Evolutionary conservation across 2,797 vertebrate genomes (phyloP), one percentile per base, ranked within the genome.

Genomic region (Etheostoma perlongum): DNA sequence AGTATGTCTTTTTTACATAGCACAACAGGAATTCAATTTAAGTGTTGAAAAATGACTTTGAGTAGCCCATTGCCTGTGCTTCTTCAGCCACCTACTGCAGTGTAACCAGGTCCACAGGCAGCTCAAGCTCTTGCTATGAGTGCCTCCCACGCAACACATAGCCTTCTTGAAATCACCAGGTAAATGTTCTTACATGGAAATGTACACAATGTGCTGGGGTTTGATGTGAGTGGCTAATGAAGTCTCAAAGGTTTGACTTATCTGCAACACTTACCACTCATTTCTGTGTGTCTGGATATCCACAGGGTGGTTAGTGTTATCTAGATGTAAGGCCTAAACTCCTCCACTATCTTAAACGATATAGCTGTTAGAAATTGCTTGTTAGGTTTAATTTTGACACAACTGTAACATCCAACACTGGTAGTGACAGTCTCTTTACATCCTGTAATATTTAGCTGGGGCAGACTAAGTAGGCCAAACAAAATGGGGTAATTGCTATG

Each of bases 181-280:
- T 89, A 85, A 90, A 92, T 90, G 91, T 84, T 90, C 86, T 81
- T 85, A 73, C 87, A 76, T 82, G 68, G 77, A 89, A 89, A 89
- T 88, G 84, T 84, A 86, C 88, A 90, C 83, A 81, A 59, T 89
- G 85, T 90, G 74, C 86, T 61, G 59, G 62, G 67, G 83, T 80
- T 86, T 76, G 73, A 91, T 87, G 80, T 89, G 82, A 85, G 80
- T 73, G 92, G 75, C 85, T 91, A 88, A 91, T 88, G 85, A 92
- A 88, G 83, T 91, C 88, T 91, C 86, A 76, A 80, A 91, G 89
- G 89, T 91, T 89, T 91, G 82, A 81, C 81, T 88, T 80, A 80
- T 85, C 81, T 84, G 71, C 77, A 89, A 82, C 80, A 85, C 72
- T 88, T 80, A 78, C 65, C 71, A 76, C 63, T 83, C 69, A 33